Conservation (phyloP, 2,888 invertebrate genomes). For the Hofmannophila pseudospretella region DNA sequence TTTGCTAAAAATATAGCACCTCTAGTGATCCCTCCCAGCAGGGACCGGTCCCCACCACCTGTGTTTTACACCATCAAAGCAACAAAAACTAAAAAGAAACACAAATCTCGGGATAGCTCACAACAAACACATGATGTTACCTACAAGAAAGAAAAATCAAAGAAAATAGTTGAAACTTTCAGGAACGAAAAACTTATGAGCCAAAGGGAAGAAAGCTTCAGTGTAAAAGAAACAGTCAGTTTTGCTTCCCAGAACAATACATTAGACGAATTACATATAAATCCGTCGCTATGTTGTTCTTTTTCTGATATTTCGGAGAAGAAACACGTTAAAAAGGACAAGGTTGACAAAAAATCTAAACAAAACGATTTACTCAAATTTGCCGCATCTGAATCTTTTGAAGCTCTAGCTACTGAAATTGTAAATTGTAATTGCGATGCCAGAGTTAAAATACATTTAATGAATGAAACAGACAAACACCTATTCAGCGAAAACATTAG, state of each 20-base stretch:
- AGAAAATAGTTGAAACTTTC: conserved; percentile 33
- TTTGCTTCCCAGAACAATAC: conserved; percentile 48
- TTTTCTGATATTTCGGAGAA: conserved; percentile 52
- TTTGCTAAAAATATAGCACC: conserved; percentile 59
- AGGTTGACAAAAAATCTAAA: conserved; percentile 19
- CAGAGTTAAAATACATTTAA: conserved; percentile 60
- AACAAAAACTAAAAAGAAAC: conserved; percentile 32
- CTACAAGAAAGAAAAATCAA: conserved; percentile 32
- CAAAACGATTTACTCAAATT: conserved; percentile 31
- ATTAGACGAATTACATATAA: conserved; percentile 53
- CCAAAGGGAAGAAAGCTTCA: conserved; percentile 33
- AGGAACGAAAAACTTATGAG: conserved; percentile 28
- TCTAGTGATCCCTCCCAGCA: conserved; percentile 43
- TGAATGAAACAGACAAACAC: conserved; percentile 57
- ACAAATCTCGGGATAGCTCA: conserved; percentile 21
- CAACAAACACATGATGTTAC: conserved; percentile 20
- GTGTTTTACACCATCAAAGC: conserved; percentile 55
- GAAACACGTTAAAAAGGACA: conserved; percentile 32
- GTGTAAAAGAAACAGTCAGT: conserved; percentile 37
- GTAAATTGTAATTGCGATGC: conserved; percentile 32
- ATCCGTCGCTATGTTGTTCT: conserved; percentile 51
- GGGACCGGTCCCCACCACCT: conserved; percentile 27
- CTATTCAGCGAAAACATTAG: conserved; percentile 50
- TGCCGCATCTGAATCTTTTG: conserved; percentile 51
- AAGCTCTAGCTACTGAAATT: conserved; percentile 54